These are phyloP conservation scores for Chalcosyrphus nemorum DNA, from an alignment of 2,888 invertebrate genomes.

Conservation along the genomic window DNA sequence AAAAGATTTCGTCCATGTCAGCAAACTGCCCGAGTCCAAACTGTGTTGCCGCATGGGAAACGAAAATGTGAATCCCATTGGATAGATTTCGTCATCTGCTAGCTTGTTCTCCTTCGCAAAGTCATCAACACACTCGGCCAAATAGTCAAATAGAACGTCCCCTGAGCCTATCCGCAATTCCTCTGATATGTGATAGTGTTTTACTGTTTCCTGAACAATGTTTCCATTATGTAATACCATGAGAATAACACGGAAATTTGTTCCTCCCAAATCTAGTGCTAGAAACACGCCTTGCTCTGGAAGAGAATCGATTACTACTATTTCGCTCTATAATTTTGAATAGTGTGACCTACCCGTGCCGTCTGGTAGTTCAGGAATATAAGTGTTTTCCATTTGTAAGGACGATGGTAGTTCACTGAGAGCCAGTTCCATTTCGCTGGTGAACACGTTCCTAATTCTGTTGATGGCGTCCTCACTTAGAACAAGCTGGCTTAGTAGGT, in stretches of 20 bases:
- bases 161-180: slow-evolving; percentile 86
- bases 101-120: slow-evolving; percentile 84
- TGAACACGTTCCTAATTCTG: slow-evolving; percentile 84
- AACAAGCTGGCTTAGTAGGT: slow-evolving; percentile 72
- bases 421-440: slow-evolving; percentile 86
- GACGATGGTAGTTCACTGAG: slow-evolving; percentile 86
- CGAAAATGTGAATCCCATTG: slow-evolving; percentile 92
- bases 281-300: slow-evolving; percentile 88
- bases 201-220: slow-evolving; percentile 84
- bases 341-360: slow-evolving; percentile 84
- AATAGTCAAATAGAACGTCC: slow-evolving; percentile 87
- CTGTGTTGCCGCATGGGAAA: slow-evolving; percentile 91
- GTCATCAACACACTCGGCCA: slow-evolving; percentile 88
- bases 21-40: slow-evolving; percentile 87
- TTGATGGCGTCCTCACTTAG: slow-evolving; percentile 81
- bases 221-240: slow-evolving; percentile 85
- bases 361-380: slow-evolving; percentile 88
- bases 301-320: background rate
- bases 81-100: slow-evolving; percentile 79
- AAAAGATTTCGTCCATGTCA: slow-evolving; percentile 93
- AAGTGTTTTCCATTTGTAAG: slow-evolving; percentile 90
- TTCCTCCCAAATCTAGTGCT: slow-evolving; percentile 91
- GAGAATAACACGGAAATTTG: slow-evolving; percentile 89
- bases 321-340: background rate
- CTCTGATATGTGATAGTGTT: slow-evolving; percentile 86